Evolutionary conservation across 2,888 invertebrate genomes (phyloP), one percentile per base, ranked within the genome.

Genomic region (Drosophila yooni): DNA sequence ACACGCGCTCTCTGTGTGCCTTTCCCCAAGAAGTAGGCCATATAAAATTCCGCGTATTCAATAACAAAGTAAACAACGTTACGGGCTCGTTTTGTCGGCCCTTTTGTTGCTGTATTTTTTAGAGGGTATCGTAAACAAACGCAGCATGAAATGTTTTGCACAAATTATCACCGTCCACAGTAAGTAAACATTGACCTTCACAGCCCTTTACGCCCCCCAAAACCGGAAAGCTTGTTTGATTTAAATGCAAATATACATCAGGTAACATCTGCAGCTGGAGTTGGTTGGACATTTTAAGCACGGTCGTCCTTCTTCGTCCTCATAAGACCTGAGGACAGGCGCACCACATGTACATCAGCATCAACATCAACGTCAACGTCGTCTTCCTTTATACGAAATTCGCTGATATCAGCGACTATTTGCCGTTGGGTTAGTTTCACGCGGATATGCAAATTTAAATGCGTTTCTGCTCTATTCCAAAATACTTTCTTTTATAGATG

Each of bases 381-480:
- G 29, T 34, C 43, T 29, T 74, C 33, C 13, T 18, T 67, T 51
- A 31, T 3, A 27, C 38, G 21, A 61, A 71, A 67, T 58, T 65
- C 59, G 54, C 40, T 63, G 51, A 48, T 70, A 63, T 67, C 64
- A 64, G 52, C 67, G 63, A 52, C 56, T 38, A 66, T 76, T 77
- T 71, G 50, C 60, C 67, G 52, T 63, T 79, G 33, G 33, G 33
- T 72, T 64, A 43, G 48, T 48, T 60, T 33, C 58, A 60, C 53
- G 40, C 51, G 65, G 66, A 74, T 84, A 89, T 84, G 84, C 89
- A 84, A 88, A 84, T 88, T 88, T 83, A 74, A 89, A 82, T 89
- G 76, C 83, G 73, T 79, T 89, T 64, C 43, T 40, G 33, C 36
- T 40, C 21, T 31, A 8, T 38, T 52, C 36, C n/a, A 25, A 43